phyloP scores from a whole-genome alignment of 2,113 vertebrate species.

The Cyanocitta stelleri region DNA sequence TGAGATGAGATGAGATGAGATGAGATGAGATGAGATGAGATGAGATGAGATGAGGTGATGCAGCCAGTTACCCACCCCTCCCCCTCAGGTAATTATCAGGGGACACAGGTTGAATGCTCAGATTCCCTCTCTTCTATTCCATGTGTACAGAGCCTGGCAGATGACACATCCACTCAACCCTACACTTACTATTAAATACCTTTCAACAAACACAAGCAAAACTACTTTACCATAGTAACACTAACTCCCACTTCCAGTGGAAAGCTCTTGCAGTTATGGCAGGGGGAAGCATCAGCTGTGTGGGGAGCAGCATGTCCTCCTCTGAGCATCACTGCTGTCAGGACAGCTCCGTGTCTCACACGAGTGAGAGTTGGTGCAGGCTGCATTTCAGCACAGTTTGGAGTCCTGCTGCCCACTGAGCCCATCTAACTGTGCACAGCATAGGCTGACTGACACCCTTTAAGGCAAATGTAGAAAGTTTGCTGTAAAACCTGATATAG shows the following conservation, averaged over 20 bases:
- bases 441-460: conserved; percentile 8
- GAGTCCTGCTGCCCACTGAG: neutral
- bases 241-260: neutral
- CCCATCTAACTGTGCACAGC: accelerated
- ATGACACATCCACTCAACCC: neutral
- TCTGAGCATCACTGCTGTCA: conserved; percentile 1
- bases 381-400: neutral
- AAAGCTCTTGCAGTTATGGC: neutral
- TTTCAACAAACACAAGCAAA: neutral
- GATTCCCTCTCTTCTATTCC: neutral
- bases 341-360: neutral
- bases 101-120: neutral
- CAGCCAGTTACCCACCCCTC: neutral
- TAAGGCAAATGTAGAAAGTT: conserved; percentile 26
- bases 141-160: neutral
- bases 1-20: neutral
- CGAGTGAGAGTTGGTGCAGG: neutral
- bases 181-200: neutral
- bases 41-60: neutral
- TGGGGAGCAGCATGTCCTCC: neutral
- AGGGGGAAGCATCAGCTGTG: neutral
- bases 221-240: neutral
- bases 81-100: neutral
- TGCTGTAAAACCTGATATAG: neutral
- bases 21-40: neutral